Conservation (phyloP, 2,113 vertebrate genomes). For the Bubalus kerabau region DNA sequence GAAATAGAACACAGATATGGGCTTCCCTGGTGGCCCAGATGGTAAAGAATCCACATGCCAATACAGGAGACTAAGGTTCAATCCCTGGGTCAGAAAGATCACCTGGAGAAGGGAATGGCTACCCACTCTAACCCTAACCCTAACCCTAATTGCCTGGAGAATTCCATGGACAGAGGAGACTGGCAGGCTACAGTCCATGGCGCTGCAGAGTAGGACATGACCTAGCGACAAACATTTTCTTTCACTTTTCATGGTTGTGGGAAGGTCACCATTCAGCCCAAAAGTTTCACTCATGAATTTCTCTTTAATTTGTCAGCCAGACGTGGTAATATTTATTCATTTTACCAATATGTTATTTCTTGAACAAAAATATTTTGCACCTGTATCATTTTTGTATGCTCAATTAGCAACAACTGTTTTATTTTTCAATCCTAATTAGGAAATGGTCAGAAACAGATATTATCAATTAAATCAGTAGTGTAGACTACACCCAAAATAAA, state of each 20-base stretch:
- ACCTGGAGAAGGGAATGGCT: background rate
- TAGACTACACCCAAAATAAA: background rate
- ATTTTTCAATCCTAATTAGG: background rate
- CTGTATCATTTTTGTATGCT: background rate
- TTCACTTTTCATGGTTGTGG: background rate
- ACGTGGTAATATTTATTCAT: background rate
- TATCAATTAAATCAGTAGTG: background rate
- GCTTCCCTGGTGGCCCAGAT: background rate
- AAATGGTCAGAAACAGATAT: background rate
- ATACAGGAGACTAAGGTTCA: background rate
- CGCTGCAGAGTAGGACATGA: background rate
- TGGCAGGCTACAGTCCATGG: background rate
- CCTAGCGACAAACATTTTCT: background rate
- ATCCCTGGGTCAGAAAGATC: background rate
- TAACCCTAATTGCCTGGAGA: background rate
- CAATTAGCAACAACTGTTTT: background rate
- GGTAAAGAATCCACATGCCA: background rate
- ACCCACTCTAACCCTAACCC: too few species aligned
- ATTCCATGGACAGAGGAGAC: background rate
- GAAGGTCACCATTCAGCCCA: fast-evolving
- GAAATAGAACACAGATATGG: background rate
- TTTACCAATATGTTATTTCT: background rate
- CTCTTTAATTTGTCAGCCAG: background rate
- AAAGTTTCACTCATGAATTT: background rate
- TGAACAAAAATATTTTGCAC: background rate